A percentile compares a stretch with the other conserved stretches of the same genome.
phyloP scores from a whole-genome alignment of 2,113 vertebrate genomes.

The Hemiscyllium ocellatum region DNA sequence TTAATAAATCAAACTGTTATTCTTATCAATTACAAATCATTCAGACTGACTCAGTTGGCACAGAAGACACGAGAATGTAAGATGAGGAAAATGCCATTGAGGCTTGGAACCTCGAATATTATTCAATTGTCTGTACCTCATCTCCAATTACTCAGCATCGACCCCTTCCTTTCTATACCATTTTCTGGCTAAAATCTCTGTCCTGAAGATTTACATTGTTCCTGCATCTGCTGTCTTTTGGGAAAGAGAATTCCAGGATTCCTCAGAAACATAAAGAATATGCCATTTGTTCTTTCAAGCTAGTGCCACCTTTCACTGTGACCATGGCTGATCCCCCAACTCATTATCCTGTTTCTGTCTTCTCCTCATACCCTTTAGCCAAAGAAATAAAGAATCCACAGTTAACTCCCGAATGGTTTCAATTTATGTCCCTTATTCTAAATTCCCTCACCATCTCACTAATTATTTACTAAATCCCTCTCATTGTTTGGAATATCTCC shows the following conservation, averaged over 20 bases:
- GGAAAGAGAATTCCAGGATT: not conserved
- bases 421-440: not conserved
- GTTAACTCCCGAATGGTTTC: too few species aligned
- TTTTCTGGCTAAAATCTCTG: not conserved
- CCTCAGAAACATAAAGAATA: not conserved
- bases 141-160: not conserved
- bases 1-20: not conserved
- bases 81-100: not conserved
- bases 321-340: too few species aligned
- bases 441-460: not conserved
- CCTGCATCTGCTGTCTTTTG: not conserved
- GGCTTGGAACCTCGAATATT: not conserved
- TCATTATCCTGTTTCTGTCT: too few species aligned
- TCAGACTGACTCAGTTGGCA: not conserved
- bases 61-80: not conserved
- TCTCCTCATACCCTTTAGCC: too few species aligned
- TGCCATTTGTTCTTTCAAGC: too few species aligned
- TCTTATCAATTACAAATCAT: not conserved
- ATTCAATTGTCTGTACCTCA: not conserved
- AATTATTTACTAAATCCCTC: not conserved
- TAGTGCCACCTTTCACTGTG: too few species aligned
- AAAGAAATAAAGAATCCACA: not conserved
- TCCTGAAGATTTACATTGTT: too few species aligned
- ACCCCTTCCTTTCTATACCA: not conserved
- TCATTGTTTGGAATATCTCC: not conserved